phyloP scores from a whole-genome alignment of 2,888 invertebrate species.

The Meteorus colon region DNA sequence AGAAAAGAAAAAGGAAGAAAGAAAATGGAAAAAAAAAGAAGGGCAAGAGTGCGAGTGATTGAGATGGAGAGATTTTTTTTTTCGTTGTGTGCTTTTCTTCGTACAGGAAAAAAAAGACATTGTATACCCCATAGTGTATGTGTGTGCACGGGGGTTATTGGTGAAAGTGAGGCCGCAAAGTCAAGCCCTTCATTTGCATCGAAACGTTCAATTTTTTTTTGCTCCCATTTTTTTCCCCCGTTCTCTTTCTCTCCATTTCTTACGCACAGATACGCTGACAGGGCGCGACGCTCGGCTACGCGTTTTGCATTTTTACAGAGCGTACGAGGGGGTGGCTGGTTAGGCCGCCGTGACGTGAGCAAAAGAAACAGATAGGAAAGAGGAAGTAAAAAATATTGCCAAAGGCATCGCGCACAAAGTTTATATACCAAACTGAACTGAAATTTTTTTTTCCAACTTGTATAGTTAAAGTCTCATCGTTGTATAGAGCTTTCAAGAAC shows the following conservation, averaged over 20 bases:
- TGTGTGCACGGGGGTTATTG: slow-evolving; percentile 34
- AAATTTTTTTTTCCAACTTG: neutral
- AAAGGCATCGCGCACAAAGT: slow-evolving; percentile 22
- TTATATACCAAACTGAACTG: neutral
- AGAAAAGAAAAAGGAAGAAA: slow-evolving; percentile 16
- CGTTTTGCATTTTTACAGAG: slow-evolving; percentile 67
- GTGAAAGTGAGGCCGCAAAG: slow-evolving; percentile 56
- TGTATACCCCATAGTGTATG: slow-evolving; percentile 11
- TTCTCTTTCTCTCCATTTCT: slow-evolving; percentile 48
- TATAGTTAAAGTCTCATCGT: slow-evolving; percentile 30
- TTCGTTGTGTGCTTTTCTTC: slow-evolving; percentile 13
- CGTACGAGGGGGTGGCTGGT: slow-evolving; percentile 38
- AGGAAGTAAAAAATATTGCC: slow-evolving; percentile 36
- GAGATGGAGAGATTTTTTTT: slow-evolving; percentile 29
- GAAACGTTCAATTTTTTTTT: slow-evolving; percentile 66
- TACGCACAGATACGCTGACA: slow-evolving; percentile 66
- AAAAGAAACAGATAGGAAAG: neutral
- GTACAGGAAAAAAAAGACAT: slow-evolving; percentile 35
- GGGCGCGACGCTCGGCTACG: slow-evolving; percentile 59
- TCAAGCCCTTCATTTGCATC: slow-evolving; percentile 71
- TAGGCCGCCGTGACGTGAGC: slow-evolving; percentile 42
- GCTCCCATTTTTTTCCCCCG: slow-evolving; percentile 18
- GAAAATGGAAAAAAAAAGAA: slow-evolving; percentile 7
- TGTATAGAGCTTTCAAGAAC: neutral
- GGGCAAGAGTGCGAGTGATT: neutral